A percentile compares a stretch with the other conserved stretches of the same genome.
Evolutionary conservation across 1,140 invertebrate species (phyloP).

Genomic region (Chymomyza costata): DNA sequence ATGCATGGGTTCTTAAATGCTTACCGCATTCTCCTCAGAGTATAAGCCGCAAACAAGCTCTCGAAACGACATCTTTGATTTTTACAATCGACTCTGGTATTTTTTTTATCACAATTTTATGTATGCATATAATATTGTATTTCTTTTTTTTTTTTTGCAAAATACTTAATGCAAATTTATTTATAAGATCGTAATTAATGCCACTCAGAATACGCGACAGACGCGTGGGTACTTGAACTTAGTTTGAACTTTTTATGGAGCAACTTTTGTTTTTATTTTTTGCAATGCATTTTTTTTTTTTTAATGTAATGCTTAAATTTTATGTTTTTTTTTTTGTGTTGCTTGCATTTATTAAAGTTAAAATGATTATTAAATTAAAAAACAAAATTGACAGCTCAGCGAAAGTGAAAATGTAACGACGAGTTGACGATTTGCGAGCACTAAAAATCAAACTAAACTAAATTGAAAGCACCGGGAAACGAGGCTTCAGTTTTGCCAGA

Average conservation of each 20-base stretch:
- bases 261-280: conserved; percentile 33
- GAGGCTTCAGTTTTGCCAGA: neutral
- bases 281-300: conserved; percentile 16
- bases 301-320: too few relatives aligned
- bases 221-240: conserved; percentile 45
- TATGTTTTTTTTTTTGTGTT: conserved; percentile 21
- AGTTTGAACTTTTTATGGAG: conserved; percentile 54
- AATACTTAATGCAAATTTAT: conserved; percentile 50
- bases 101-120: conserved; percentile 19
- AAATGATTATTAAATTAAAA: conserved; percentile 13
- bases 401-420: conserved; percentile 53
- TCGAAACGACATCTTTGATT: conserved; percentile 63
- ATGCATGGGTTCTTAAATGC: too few relatives aligned
- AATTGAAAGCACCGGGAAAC: conserved; percentile 7
- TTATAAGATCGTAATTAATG: conserved; percentile 34
- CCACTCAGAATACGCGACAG: conserved; percentile 15
- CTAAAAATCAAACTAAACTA: conserved; percentile 54
- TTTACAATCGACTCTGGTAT: conserved; percentile 4
- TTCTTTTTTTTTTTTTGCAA: conserved; percentile 25
- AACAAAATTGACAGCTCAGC: conserved; percentile 27
- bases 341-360: conserved; percentile 18
- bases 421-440: conserved; percentile 42
- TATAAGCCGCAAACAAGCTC: conserved; percentile 64
- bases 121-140: neutral
- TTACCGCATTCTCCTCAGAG: conserved; percentile 61